Conservation (phyloP, 2,113 vertebrate genomes). For the Scortum barcoo region DNA sequence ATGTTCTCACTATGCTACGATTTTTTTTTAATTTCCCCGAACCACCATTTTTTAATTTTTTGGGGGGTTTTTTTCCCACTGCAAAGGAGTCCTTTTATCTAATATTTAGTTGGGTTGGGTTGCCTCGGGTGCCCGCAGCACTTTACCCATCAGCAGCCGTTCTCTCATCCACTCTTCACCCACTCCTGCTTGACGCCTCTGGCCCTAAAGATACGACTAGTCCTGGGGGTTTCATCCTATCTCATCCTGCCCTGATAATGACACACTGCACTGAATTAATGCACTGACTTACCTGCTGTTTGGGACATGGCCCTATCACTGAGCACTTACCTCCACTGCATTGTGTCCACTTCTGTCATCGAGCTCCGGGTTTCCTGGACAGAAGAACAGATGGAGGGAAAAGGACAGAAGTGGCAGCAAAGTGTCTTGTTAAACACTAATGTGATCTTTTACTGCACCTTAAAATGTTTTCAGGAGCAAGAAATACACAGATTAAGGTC, state of each 20-base stretch:
- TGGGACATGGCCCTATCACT: slow-evolving; percentile 61
- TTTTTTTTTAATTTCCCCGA: slow-evolving; percentile 31
- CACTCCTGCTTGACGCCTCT: slow-evolving; percentile 53
- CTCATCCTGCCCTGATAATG: slow-evolving; percentile 42
- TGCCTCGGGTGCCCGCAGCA: slow-evolving; percentile 54
- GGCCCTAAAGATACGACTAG: slow-evolving; percentile 25
- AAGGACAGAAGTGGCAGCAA: slow-evolving; percentile 37
- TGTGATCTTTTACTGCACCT: not conserved
- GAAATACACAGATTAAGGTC: not conserved
- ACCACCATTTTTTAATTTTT: slow-evolving; percentile 6
- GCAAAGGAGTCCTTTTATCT: slow-evolving; percentile 13
- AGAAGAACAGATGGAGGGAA: slow-evolving; percentile 6
- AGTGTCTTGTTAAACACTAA: slow-evolving; percentile 19
- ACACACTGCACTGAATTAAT: slow-evolving; percentile 26
- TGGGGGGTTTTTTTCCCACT: slow-evolving; percentile 1
- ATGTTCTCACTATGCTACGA: not conserved
- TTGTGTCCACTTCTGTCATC: slow-evolving; percentile 89
- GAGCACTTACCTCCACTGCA: slow-evolving; percentile 95
- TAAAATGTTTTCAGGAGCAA: not conserved
- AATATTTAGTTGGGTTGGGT: slow-evolving; percentile 45
- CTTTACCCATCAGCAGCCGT: slow-evolving; percentile 47
- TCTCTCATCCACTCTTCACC: slow-evolving; percentile 66
- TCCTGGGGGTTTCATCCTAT: slow-evolving; percentile 27
- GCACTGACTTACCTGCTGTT: slow-evolving; percentile 83
- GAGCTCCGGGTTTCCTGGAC: slow-evolving; percentile 90